Evolutionary conservation across 2,888 invertebrate genomes (phyloP).

Genomic region (Hydrotaea diabolus): DNA sequence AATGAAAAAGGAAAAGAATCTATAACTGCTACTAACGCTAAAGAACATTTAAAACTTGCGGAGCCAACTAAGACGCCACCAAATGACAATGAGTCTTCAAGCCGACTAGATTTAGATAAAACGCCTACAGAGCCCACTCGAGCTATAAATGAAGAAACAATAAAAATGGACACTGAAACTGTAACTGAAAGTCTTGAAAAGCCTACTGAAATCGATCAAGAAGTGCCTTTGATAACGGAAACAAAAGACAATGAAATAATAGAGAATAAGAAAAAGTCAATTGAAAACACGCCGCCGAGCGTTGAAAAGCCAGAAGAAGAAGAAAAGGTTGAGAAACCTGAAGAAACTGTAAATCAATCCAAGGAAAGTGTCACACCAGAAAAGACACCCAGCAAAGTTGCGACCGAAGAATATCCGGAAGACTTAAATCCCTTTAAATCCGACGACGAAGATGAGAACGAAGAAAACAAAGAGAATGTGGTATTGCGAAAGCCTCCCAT

Average conservation of each 20-base stretch:
- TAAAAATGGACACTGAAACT: constrained; percentile 61
- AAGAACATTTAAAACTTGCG: not conserved
- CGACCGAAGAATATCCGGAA: constrained; percentile 84
- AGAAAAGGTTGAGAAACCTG: constrained; percentile 36
- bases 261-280: constrained; percentile 28
- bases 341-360: constrained; percentile 16
- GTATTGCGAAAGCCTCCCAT: constrained; percentile 50
- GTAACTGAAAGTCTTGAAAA: constrained; percentile 32
- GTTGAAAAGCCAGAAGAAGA: constrained; percentile 40
- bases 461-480: constrained; percentile 74
- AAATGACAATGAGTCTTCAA: not conserved
- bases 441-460: constrained; percentile 82
- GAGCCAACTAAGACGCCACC: constrained; percentile 31
- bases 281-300: constrained; percentile 36
- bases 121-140: not conserved
- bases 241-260: constrained; percentile 62
- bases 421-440: constrained; percentile 92
- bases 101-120: constrained; percentile 21
- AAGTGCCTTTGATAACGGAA: constrained; percentile 68
- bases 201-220: constrained; percentile 33
- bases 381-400: constrained; percentile 59
- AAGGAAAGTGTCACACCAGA: constrained; percentile 40
- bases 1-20: constrained; percentile 61
- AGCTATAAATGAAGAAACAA: constrained; percentile 24
- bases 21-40: not conserved